A percentile compares a stretch with the other conserved stretches of the same genome.
Conservation (phyloP, 2,888 invertebrate genomes). For the Drosophila testacea region DNA sequence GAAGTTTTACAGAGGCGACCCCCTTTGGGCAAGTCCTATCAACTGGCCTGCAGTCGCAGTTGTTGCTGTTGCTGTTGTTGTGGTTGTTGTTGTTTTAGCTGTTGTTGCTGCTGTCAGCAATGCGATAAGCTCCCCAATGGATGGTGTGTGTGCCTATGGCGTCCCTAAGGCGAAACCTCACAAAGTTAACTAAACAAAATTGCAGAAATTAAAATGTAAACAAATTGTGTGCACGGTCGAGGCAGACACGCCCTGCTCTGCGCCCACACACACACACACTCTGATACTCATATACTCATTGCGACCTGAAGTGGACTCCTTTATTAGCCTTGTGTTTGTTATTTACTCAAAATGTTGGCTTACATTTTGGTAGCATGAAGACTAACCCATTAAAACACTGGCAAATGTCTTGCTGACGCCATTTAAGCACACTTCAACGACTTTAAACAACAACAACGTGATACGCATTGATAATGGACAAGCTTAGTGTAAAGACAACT, state of each 20-base stretch:
- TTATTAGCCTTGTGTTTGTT: slow-evolving; percentile 62
- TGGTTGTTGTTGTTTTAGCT: slow-evolving; percentile 24
- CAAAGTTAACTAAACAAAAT: slow-evolving; percentile 77
- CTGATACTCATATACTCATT: too few relatives aligned
- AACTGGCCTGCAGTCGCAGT: slow-evolving; percentile 34
- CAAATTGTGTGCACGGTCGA: slow-evolving; percentile 69
- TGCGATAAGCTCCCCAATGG: slow-evolving; percentile 69
- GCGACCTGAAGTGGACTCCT: slow-evolving; percentile 45
- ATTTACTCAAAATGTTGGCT: slow-evolving; percentile 62
- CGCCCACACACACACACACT: slow-evolving; percentile 28
- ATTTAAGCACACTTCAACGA: slow-evolving; percentile 81
- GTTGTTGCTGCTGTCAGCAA: slow-evolving; percentile 46
- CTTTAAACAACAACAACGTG: slow-evolving; percentile 68
- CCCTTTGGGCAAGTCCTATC: slow-evolving; percentile 17
- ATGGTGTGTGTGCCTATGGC: slow-evolving; percentile 45
- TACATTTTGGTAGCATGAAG: slow-evolving; percentile 57
- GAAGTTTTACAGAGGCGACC: slow-evolving; percentile 66
- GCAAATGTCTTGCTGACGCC: slow-evolving; percentile 77
- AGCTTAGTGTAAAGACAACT: slow-evolving; percentile 58
- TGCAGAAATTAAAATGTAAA: slow-evolving; percentile 82
- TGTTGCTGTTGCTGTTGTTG: slow-evolving; percentile 42
- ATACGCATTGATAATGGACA: slow-evolving; percentile 80
- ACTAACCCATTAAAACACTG: slow-evolving; percentile 69
- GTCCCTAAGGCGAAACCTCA: slow-evolving; percentile 54
- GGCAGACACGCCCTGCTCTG: slow-evolving; percentile 47